Evolutionary conservation across 30 jellyfish, hydroid and myxozoan genomes (phyloP).

Genomic region (Aurelia sp.): DNA sequence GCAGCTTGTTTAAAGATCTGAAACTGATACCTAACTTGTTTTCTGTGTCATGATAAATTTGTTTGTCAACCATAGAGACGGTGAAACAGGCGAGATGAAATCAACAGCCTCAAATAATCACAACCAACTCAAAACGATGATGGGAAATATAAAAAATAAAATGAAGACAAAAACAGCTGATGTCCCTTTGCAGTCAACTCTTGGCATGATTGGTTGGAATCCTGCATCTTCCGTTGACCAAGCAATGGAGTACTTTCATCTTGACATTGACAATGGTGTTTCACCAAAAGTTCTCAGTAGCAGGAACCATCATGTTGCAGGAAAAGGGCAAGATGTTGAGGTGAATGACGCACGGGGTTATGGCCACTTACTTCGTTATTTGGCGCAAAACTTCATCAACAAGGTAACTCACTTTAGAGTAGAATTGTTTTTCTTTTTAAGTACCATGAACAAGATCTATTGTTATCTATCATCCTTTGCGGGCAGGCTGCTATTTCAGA

Average conservation of each 20-base stretch:
- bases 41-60: not conserved
- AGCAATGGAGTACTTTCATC: slow-evolving; percentile 67
- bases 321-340: slow-evolving; percentile 57
- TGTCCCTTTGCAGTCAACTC: slow-evolving; percentile 58
- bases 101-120: not conserved
- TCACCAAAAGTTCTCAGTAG: slow-evolving; percentile 55
- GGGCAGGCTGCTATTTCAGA: not conserved
- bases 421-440: no score
- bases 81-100: slow-evolving; percentile 12
- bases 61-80: slow-evolving; percentile 8
- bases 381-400: slow-evolving; percentile 39
- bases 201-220: slow-evolving; percentile 80
- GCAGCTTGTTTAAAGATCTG: no score
- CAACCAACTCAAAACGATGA: not conserved
- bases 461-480: no score
- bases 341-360: slow-evolving; percentile 75
- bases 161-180: slow-evolving; percentile 17
- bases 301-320: slow-evolving; percentile 24
- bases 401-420: slow-evolving; percentile 1
- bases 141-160: slow-evolving; percentile 2
- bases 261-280: slow-evolving; percentile 78
- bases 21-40: no score
- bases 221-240: slow-evolving; percentile 28
- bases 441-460: no score
- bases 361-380: slow-evolving; percentile 21